Conservation (phyloP, 2,113 vertebrate genomes). For the Dasypus novemcinctus region DNA sequence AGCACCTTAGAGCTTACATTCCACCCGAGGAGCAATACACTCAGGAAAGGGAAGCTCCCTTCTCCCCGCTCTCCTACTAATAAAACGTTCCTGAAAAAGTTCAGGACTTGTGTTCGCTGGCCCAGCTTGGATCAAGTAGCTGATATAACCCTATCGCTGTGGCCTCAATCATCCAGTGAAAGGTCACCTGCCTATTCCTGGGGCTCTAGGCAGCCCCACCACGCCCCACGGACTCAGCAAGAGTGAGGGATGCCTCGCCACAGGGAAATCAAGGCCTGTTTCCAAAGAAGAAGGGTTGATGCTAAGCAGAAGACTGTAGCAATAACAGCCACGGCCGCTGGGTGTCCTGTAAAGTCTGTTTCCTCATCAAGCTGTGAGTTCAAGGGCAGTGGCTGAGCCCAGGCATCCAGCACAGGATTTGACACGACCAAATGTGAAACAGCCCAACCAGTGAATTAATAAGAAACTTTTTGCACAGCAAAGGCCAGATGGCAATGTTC, state of each 20-base stretch:
- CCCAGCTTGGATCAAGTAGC: background rate
- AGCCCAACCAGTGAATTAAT: background rate
- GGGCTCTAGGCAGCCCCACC: background rate
- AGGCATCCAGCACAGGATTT: background rate
- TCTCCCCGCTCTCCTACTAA: too few species aligned
- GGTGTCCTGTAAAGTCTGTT: accelerated
- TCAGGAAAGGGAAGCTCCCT: background rate
- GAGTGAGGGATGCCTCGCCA: background rate
- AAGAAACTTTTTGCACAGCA: background rate
- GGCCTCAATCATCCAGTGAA: background rate
- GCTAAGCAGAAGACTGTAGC: background rate
- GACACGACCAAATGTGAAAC: background rate
- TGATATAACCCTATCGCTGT: too few species aligned
- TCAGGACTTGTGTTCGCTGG: background rate
- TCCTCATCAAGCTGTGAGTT: background rate
- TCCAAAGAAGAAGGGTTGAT: background rate
- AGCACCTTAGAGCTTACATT: background rate
- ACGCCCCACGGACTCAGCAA: background rate
- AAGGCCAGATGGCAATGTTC: background rate
- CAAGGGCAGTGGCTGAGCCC: background rate
- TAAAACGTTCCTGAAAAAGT: background rate
- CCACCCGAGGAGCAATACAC: background rate
- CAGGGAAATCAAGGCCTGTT: background rate
- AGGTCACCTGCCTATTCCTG: too few species aligned
- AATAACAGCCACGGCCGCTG: background rate